Evolutionary conservation across 2,113 vertebrate genomes (phyloP).

Genomic region (Mola mola): DNA sequence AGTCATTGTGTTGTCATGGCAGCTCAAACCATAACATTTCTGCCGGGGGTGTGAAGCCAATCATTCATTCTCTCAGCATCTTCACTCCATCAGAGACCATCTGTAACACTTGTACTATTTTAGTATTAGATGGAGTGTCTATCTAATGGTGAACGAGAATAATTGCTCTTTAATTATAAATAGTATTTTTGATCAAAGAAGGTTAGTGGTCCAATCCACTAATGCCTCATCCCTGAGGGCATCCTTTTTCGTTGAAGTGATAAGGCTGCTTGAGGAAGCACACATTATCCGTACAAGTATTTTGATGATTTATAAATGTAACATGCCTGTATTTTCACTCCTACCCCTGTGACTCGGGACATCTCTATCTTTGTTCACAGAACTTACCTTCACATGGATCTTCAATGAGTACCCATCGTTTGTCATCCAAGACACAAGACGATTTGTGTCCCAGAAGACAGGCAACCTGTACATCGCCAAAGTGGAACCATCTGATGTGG

Average conservation of each 20-base stretch:
- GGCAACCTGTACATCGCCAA: conserved; percentile 96
- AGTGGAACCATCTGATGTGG: conserved; percentile 91
- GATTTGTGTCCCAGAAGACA: conserved; percentile 94
- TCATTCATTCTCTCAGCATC: conserved; percentile 13
- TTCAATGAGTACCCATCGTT: conserved; percentile 93
- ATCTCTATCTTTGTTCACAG: conserved; percentile 74
- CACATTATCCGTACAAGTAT: conserved; percentile 10
- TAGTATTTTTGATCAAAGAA: conserved; percentile 64
- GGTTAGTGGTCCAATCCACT: conserved; percentile 46
- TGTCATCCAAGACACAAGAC: conserved; percentile 90
- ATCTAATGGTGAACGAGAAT: conserved; percentile 50
- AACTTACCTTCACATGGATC: conserved; percentile 94
- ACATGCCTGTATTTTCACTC: neutral
- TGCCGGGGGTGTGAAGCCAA: neutral
- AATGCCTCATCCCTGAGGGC: conserved; percentile 65
- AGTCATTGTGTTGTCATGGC: neutral
- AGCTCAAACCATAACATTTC: neutral
- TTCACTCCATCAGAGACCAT: conserved; percentile 15
- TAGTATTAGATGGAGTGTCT: conserved; percentile 50
- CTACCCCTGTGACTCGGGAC: too few species aligned
- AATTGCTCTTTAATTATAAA: conserved; percentile 65
- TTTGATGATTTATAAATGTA: conserved; percentile 16
- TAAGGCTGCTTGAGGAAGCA: conserved; percentile 38
- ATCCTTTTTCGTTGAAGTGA: conserved; percentile 43
- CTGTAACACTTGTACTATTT: conserved; percentile 21